Percentiles rank a stretch among this genome's conserved stretches.
phyloP scores from a whole-genome alignment of 2,113 vertebrate species.

The Mesitornis unicolor region DNA sequence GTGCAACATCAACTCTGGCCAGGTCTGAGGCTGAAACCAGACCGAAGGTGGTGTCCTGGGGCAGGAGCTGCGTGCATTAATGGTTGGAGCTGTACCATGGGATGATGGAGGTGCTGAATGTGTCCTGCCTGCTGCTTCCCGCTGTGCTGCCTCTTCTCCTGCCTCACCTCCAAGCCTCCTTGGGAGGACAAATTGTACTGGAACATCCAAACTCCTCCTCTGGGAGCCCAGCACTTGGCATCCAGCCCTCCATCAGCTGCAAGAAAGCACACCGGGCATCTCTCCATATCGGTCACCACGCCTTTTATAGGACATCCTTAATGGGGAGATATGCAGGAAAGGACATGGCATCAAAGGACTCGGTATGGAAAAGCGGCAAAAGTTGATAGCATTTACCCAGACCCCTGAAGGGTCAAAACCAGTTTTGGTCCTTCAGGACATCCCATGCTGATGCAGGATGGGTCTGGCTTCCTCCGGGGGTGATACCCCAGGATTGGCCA shows the following conservation, averaged over 20 bases:
- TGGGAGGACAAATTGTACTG: neutral
- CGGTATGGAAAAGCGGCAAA: neutral
- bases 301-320: neutral
- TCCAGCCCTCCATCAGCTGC: neutral
- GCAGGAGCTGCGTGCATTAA: neutral
- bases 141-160: neutral
- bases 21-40: neutral
- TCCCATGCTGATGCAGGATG: neutral
- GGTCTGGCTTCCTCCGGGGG: neutral
- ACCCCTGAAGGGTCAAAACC: neutral
- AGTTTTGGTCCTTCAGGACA: neutral
- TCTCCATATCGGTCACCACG: neutral
- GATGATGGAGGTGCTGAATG: neutral
- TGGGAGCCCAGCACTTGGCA: neutral
- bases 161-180: neutral
- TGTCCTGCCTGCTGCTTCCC: neutral
- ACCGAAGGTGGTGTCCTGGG: neutral
- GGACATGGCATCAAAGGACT: neutral
- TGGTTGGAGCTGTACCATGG: fast-evolving
- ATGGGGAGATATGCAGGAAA: fast-evolving
- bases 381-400: neutral
- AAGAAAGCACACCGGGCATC: neutral
- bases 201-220: neutral
- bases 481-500: neutral
- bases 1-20: neutral